Evolutionary conservation across 2,888 invertebrate genomes (phyloP), one percentile per base, ranked within the genome.

Genomic region (Prenolepis imparis): DNA sequence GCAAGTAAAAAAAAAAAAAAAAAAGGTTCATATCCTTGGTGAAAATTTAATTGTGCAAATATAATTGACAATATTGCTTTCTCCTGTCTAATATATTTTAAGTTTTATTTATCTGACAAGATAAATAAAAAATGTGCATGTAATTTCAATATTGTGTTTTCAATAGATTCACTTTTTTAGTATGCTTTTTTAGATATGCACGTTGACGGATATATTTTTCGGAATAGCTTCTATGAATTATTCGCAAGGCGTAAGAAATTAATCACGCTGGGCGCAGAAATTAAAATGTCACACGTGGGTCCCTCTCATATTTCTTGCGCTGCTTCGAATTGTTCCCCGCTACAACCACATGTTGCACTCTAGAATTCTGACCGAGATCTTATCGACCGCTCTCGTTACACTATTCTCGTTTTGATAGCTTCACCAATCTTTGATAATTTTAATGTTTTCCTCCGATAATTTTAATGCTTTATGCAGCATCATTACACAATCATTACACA

Each of bases 281-380:
- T 81, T 57, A 57, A 67, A 75, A 66, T 81, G 63, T 72, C 52
- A 84, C 24, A 59, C 68, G 67, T 39, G 66, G 18, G 32, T 12
- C 57, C 72, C 55, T 41, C 36, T 15, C 24, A 61, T 70, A 32
- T 77, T 85, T 82, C 73, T 70, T 81, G 78, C 64, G 72, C 66
- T 67, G 81, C 66, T 72, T 77, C 85, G 82, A 83, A 86, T 88
- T 86, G 84, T 89, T 89, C 73, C 84, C 90, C 82, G 84, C 77
- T 70, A 82, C 90, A 90, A 90, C 90, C 90, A 90, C 90, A 90
- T 90, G 90, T 90, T 90, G 90, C 91, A 90, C 85, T 41, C 24
- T 28, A 72, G 78, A 83, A 83, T 83, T 70, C 86, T 80, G 72
- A 32, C 64, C 86, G 88, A 90, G 86, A 82, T 74, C 41, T 39